phyloP scores from a whole-genome alignment of 2,113 vertebrate species.

The Galemys pyrenaicus region DNA sequence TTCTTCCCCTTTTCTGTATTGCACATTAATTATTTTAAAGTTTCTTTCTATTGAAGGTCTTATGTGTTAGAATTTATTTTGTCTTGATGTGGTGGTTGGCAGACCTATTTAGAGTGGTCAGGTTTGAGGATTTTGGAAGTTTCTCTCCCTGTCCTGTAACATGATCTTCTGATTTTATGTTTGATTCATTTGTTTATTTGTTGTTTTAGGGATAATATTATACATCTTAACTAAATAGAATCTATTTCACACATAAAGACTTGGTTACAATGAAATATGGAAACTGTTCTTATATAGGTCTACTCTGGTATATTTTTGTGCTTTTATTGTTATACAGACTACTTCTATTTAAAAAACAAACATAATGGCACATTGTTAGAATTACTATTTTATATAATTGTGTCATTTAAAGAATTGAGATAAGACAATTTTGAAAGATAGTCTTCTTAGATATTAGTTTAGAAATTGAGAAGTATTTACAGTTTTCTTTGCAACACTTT shows the following conservation, averaged over 20 bases:
- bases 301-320: background rate
- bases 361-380: background rate
- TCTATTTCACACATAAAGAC: background rate
- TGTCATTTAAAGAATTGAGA: background rate
- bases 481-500: background rate
- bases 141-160: too few species aligned
- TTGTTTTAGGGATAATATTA: background rate
- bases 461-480: background rate
- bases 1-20: too few species aligned
- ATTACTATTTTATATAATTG: background rate
- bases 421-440: background rate
- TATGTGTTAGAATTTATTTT: too few species aligned
- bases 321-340: background rate
- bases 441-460: background rate
- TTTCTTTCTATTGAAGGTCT: too few species aligned
- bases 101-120: too few species aligned
- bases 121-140: too few species aligned
- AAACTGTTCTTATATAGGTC: background rate
- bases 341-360: background rate
- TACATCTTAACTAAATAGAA: background rate
- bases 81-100: too few species aligned
- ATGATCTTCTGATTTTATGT: background rate
- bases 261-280: background rate
- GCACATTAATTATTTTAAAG: too few species aligned
- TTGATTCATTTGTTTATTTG: background rate